phyloP scores from a whole-genome alignment of 2,113 vertebrate species.

The Sardina pilchardus region DNA sequence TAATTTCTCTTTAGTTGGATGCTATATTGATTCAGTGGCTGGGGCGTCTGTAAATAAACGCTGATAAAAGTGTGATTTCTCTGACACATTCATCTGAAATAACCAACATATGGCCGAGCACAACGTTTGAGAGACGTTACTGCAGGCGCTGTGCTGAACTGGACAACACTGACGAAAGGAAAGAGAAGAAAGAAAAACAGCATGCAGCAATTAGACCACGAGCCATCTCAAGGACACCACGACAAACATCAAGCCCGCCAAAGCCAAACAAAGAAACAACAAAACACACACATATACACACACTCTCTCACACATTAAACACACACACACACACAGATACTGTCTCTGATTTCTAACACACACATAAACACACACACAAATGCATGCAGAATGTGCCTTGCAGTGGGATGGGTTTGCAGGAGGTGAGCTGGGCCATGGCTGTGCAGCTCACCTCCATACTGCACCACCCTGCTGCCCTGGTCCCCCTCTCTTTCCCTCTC shows the following conservation, averaged over 20 bases:
- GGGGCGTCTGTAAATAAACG: background rate
- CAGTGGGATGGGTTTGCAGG: background rate
- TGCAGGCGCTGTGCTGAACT: background rate
- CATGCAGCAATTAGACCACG: constrained; percentile 10
- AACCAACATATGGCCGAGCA: background rate
- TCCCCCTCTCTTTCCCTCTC: constrained; percentile 17
- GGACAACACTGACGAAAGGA: background rate
- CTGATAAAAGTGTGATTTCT: background rate
- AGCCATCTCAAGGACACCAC: background rate
- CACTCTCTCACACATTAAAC: background rate
- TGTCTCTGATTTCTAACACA: too few species aligned
- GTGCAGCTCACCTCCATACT: background rate
- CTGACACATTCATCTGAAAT: background rate
- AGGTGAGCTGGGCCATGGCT: background rate
- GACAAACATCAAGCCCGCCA: background rate
- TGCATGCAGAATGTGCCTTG: background rate
- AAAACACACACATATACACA: background rate
- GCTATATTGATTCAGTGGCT: background rate
- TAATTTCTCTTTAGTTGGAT: background rate
- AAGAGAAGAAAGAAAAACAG: background rate
- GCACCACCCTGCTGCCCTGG: too few species aligned
- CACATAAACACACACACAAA: background rate
- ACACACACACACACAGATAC: background rate
- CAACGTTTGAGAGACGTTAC: background rate
- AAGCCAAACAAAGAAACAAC: background rate